Evolutionary conservation across 2,113 vertebrate genomes (phyloP).

Genomic region (Leptobrachium leishanense): DNA sequence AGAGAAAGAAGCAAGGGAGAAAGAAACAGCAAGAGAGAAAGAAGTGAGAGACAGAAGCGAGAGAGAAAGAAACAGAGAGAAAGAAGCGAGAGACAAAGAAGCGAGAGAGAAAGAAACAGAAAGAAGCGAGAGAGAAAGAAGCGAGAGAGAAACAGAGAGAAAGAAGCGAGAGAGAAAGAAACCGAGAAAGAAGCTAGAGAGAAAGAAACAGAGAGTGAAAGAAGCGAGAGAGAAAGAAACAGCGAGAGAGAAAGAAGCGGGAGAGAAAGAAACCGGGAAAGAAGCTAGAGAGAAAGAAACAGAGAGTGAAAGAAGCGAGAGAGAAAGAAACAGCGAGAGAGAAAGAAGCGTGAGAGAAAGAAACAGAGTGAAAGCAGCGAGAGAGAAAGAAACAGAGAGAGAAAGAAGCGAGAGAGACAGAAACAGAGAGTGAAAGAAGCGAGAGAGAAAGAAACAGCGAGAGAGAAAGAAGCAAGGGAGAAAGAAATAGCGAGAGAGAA

Average conservation of each 20-base stretch:
- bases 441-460: neutral
- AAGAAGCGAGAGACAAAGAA: neutral
- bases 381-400: neutral
- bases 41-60: neutral
- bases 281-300: neutral
- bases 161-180: too few species aligned
- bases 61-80: too few species aligned
- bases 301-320: neutral
- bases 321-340: neutral
- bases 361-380: neutral
- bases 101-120: neutral
- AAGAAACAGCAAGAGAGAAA: neutral
- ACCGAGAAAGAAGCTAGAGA: too few species aligned
- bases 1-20: neutral
- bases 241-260: neutral
- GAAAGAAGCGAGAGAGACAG: neutral
- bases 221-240: neutral
- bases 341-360: neutral
- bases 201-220: neutral
- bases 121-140: neutral
- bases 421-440: too few species aligned
- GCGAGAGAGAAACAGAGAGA: neutral
- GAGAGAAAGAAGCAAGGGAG: neutral
- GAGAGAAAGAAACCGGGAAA: neutral
- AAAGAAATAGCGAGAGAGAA: neutral